Conservation (phyloP, 1,140 invertebrate genomes). For the Hyposmocoma kahamanoa region DNA sequence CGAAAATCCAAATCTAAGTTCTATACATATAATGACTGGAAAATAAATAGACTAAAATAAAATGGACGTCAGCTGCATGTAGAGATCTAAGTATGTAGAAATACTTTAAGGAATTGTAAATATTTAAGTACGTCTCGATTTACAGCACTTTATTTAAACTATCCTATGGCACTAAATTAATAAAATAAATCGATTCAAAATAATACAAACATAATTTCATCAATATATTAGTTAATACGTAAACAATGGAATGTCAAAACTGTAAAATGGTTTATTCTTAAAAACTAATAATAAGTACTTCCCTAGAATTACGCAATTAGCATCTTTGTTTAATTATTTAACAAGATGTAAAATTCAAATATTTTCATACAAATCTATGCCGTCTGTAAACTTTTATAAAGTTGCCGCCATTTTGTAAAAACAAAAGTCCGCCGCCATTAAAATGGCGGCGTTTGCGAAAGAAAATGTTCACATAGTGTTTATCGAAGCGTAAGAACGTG, state of each 20-base stretch:
- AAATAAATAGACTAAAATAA: not conserved
- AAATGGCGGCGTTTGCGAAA: no score
- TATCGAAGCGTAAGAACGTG: no score
- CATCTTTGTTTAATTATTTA: no score
- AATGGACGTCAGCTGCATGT: not conserved
- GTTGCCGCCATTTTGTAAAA: no score
- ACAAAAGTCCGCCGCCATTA: no score
- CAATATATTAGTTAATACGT: not conserved
- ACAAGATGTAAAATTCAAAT: no score
- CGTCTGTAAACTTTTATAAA: no score
- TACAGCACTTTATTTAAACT: not conserved
- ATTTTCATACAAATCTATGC: no score
- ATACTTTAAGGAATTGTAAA: not conserved
- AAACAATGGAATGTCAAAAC: conserved; percentile 31
- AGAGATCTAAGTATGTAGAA: not conserved
- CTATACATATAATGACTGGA: not conserved
- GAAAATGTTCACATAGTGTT: no score
- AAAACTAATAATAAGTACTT: no score
- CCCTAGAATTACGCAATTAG: no score
- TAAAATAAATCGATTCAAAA: not conserved
- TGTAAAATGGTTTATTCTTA: no score
- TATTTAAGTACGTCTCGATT: not conserved
- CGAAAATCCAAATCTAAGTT: not conserved
- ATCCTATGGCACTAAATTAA: not conserved
- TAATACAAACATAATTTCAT: not conserved